Conservation (phyloP, 2,113 vertebrate genomes). For the Caranx ignobilis region DNA sequence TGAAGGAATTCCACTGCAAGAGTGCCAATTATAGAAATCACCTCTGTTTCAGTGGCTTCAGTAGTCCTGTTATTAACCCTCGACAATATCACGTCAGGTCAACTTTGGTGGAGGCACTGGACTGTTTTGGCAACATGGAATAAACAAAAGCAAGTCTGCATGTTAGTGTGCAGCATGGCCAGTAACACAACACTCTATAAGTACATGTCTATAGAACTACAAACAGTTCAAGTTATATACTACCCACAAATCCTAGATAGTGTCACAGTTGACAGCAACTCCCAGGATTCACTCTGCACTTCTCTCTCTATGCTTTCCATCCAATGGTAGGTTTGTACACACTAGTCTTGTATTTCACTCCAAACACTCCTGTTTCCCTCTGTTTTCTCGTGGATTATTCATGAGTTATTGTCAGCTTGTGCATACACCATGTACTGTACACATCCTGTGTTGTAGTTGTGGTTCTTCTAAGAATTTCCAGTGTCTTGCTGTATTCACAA, state of each 20-base stretch:
- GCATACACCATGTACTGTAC: conserved; percentile 9
- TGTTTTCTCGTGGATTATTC: conserved; percentile 34
- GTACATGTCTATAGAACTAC: too few species aligned
- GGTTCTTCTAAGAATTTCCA: neutral
- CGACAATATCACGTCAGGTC: neutral
- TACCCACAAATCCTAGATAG: too few species aligned
- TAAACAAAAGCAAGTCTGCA: neutral
- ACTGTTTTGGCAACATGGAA: neutral
- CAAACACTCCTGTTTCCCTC: conserved; percentile 26
- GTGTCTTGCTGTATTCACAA: neutral
- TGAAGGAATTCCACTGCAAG: neutral
- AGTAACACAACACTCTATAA: too few species aligned
- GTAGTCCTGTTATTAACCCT: neutral
- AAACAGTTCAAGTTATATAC: too few species aligned
- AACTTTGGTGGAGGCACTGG: neutral
- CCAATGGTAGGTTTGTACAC: neutral
- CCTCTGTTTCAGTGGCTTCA: neutral
- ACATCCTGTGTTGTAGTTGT: neutral
- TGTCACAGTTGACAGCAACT: neutral
- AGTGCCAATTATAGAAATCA: neutral
- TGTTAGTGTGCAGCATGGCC: neutral
- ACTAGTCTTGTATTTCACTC: conserved; percentile 28
- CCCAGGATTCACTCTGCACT: conserved; percentile 1
- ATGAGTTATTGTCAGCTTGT: conserved; percentile 25
- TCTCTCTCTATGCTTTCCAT: conserved; percentile 13